These are phyloP conservation scores for Remorina albescens DNA, from an alignment of 2,797 vertebrate species.

Conservation along the genomic window DNA sequence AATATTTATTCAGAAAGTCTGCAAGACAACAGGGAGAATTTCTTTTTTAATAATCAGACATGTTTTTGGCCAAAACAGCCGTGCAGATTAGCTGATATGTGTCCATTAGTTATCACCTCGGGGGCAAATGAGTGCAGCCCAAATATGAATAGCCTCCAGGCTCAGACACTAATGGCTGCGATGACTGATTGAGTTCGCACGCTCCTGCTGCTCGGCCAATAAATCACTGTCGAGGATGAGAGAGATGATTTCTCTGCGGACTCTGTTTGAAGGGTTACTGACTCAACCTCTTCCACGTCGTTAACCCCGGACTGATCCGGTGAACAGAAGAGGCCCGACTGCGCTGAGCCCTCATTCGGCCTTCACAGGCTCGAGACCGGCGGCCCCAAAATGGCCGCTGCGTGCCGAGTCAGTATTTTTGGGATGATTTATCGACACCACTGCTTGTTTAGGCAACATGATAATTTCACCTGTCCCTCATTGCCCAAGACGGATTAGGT, in stretches of 20 bases:
- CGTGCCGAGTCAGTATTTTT: slow-evolving; percentile 52
- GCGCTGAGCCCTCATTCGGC: slow-evolving; percentile 61
- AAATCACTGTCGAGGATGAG: slow-evolving; percentile 59
- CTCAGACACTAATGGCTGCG: slow-evolving; percentile 40
- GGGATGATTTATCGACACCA: slow-evolving; percentile 68
- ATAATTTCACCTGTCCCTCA: slow-evolving; percentile 80
- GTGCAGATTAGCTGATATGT: slow-evolving; percentile 9
- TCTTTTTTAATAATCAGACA: slow-evolving; percentile 1
- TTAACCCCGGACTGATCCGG: slow-evolving; percentile 62
- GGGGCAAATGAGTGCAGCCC: slow-evolving; percentile 40
- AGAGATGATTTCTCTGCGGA: slow-evolving; percentile 38
- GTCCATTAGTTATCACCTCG: slow-evolving; percentile 34
- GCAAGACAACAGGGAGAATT: too few species aligned
- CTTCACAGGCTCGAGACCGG: slow-evolving; percentile 41
- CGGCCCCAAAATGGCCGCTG: slow-evolving; percentile 41
- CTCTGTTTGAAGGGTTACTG: slow-evolving; percentile 50
- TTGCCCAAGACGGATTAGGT: slow-evolving; percentile 74
- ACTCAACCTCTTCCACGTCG: slow-evolving; percentile 54
- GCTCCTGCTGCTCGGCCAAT: slow-evolving; percentile 46
- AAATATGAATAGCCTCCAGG: slow-evolving; percentile 40
- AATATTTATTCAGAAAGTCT: neutral
- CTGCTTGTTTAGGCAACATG: slow-evolving; percentile 74
- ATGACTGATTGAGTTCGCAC: slow-evolving; percentile 58
- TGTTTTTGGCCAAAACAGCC: neutral
- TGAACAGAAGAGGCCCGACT: slow-evolving; percentile 64